Conservation (phyloP, 2,113 vertebrate species). For the Sigmodon hispidus region DNA sequence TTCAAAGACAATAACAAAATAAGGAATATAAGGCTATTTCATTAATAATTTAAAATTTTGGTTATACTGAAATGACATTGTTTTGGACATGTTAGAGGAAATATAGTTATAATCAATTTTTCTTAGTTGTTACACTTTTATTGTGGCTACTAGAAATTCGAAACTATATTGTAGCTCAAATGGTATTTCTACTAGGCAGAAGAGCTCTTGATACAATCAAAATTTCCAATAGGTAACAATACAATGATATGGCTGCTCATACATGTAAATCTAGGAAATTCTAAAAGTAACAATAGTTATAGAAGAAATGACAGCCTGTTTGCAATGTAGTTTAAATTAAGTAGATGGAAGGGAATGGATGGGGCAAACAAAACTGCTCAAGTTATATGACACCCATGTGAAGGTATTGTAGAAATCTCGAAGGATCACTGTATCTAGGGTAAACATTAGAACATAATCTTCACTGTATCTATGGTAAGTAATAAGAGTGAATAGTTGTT, state of each 20-base stretch:
- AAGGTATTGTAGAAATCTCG: not conserved
- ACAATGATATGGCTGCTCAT: not conserved
- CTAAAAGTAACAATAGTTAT: not conserved
- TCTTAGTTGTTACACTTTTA: not conserved
- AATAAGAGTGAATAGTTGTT: not conserved
- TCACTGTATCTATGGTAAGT: not conserved
- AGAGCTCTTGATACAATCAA: not conserved
- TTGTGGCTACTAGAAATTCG: not conserved
- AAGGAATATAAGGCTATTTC: not conserved
- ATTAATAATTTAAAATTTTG: not conserved
- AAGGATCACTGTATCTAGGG: not conserved
- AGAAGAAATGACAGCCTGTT: not conserved
- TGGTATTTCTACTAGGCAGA: not conserved
- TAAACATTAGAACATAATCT: too few relatives aligned
- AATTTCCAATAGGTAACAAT: not conserved
- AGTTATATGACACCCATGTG: not conserved
- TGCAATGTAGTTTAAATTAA: not conserved
- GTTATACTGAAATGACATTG: not conserved
- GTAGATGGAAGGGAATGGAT: not conserved
- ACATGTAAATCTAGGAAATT: not conserved
- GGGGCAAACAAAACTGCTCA: not conserved
- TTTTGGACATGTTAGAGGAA: not conserved
- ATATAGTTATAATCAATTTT: not conserved
- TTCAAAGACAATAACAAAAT: not conserved
- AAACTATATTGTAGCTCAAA: not conserved